phyloP scores from a whole-genome alignment of 2,113 vertebrate species.

The Montifringilla adamsi region DNA sequence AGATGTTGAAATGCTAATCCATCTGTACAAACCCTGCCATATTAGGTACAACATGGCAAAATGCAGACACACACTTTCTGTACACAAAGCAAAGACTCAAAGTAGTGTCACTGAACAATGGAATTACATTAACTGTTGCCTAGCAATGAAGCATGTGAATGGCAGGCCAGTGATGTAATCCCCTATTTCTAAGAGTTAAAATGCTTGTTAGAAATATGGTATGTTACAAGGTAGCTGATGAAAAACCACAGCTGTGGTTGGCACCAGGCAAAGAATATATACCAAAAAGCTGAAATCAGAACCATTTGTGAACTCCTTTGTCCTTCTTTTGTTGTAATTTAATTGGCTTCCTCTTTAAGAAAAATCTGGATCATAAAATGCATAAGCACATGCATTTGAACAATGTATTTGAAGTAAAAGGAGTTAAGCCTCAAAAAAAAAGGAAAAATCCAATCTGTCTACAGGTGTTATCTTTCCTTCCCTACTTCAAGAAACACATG shows the following conservation, averaged over 20 bases:
- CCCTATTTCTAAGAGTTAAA: neutral
- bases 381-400: neutral
- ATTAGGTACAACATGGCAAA: neutral
- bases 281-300: neutral
- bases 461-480: neutral
- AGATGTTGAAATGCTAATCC: neutral
- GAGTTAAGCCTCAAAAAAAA: neutral
- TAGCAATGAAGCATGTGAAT: conserved; percentile 8
- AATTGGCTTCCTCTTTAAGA: neutral
- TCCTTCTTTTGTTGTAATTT: neutral
- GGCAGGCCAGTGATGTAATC: neutral
- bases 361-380: neutral
- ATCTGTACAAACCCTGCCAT: neutral
- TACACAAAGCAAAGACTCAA: conserved; percentile 22
- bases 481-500: neutral
- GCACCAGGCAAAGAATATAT: neutral
- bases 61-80: conserved; percentile 1
- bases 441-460: neutral
- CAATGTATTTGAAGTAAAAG: neutral
- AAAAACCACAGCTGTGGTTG: neutral
- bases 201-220: neutral
- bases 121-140: conserved; percentile 36
- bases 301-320: neutral
- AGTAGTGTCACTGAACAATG: conserved; percentile 28
- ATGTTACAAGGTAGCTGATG: neutral